A percentile compares a stretch with the other conserved stretches of the same genome.
Conservation (phyloP, 2,113 vertebrate species). For the Poicephalus gulielmi region DNA sequence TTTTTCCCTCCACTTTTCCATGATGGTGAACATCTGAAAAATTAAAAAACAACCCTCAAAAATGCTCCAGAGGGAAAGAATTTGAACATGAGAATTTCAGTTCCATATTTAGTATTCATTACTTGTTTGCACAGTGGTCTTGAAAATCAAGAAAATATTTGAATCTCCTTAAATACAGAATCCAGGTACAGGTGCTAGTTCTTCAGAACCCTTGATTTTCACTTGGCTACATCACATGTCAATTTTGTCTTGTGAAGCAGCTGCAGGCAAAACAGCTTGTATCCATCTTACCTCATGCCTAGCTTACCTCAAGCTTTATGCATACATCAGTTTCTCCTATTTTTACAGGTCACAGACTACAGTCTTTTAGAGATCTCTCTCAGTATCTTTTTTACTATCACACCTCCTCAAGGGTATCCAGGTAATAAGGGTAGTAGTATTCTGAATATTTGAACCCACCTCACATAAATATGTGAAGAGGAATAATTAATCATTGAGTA, state of each 20-base stretch:
- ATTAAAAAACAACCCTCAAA: accelerated
- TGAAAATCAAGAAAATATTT: background rate
- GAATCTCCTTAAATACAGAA: background rate
- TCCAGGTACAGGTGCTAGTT: background rate
- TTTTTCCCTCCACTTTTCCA: background rate
- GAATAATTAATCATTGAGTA: background rate
- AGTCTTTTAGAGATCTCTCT: background rate
- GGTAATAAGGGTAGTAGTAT: background rate
- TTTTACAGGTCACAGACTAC: background rate
- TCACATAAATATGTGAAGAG: background rate
- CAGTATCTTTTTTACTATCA: background rate
- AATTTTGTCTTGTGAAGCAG: background rate
- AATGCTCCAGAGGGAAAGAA: background rate
- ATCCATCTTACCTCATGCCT: background rate
- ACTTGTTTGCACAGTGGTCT: background rate
- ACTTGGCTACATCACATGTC: background rate
- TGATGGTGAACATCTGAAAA: background rate
- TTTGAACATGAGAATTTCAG: background rate
- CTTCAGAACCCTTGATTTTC: background rate
- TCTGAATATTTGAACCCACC: background rate
- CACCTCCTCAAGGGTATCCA: background rate
- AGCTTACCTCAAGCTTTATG: background rate
- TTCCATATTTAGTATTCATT: background rate
- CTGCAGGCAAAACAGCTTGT: background rate
- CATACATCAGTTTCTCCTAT: background rate